phyloP scores from a whole-genome alignment of 1,140 invertebrate species.

The Macrotrachela quadricornifera region DNA sequence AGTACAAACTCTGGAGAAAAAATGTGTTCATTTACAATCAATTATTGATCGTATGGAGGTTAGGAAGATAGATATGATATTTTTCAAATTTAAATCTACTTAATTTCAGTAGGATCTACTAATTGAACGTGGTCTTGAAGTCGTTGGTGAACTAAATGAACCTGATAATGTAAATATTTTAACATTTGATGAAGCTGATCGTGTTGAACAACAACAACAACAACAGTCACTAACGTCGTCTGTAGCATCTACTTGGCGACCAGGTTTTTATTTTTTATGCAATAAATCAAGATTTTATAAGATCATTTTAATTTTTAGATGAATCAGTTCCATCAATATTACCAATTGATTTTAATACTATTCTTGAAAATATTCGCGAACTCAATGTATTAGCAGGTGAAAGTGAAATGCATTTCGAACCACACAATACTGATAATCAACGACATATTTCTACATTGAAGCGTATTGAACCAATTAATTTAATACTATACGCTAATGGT shows the following conservation, averaged over 20 bases:
- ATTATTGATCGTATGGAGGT: slow-evolving; percentile 29
- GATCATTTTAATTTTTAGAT: too few relatives aligned
- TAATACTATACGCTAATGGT: slow-evolving; percentile 38
- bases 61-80: neutral
- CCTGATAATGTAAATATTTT: neutral
- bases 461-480: slow-evolving; percentile 29
- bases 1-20: slow-evolving; percentile 15
- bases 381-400: slow-evolving; percentile 28
- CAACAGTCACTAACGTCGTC: too few relatives aligned
- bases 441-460: slow-evolving; percentile 12
- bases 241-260: too few relatives aligned
- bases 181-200: neutral
- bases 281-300: too few relatives aligned
- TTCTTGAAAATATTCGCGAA: slow-evolving; percentile 25
- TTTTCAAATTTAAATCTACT: neutral
- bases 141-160: too few relatives aligned
- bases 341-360: slow-evolving; percentile 19
- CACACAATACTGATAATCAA: neutral
- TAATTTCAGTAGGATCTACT: neutral
- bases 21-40: slow-evolving; percentile 21
- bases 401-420: slow-evolving; percentile 15
- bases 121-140: neutral
- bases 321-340: slow-evolving; percentile 9
- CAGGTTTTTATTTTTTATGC: too few relatives aligned
- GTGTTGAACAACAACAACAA: neutral